phyloP scores from a whole-genome alignment of 2,113 vertebrate species.

The Xiphophorus couchianus region DNA sequence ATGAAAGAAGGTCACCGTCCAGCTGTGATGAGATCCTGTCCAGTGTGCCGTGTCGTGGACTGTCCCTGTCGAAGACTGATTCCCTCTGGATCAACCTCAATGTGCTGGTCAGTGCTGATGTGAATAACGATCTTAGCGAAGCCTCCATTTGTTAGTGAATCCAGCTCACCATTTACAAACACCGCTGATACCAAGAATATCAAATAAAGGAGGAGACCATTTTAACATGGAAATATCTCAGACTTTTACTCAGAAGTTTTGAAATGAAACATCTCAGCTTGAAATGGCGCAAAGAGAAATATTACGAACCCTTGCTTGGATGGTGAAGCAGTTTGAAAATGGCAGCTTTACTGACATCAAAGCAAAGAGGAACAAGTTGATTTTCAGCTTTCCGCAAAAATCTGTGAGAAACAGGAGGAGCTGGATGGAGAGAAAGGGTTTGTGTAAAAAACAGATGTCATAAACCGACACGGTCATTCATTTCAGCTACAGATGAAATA shows the following conservation, averaged over 20 bases:
- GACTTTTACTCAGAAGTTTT: background rate
- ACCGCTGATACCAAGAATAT: slow-evolving; percentile 55
- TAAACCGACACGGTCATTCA: background rate
- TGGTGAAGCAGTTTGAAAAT: slow-evolving; percentile 65
- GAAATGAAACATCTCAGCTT: background rate
- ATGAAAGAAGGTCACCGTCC: slow-evolving; percentile 49
- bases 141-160: slow-evolving; percentile 23
- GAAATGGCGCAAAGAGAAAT: background rate
- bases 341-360: slow-evolving; percentile 37
- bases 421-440: slow-evolving; percentile 35
- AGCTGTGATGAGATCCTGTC: background rate
- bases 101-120: slow-evolving; percentile 4
- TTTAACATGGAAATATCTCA: background rate
- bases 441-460: background rate
- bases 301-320: slow-evolving; percentile 60
- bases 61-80: slow-evolving; percentile 37
- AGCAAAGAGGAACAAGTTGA: slow-evolving; percentile 66
- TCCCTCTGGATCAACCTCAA: slow-evolving; percentile 31
- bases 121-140: slow-evolving; percentile 65
- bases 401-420: slow-evolving; percentile 5
- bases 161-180: slow-evolving; percentile 67
- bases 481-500: too few relatives aligned
- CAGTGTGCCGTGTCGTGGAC: fast-evolving
- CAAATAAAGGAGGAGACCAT: background rate
- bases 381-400: slow-evolving; percentile 63